phyloP scores from a whole-genome alignment of 2,888 invertebrate species.

The Monochamus alternatus region DNA sequence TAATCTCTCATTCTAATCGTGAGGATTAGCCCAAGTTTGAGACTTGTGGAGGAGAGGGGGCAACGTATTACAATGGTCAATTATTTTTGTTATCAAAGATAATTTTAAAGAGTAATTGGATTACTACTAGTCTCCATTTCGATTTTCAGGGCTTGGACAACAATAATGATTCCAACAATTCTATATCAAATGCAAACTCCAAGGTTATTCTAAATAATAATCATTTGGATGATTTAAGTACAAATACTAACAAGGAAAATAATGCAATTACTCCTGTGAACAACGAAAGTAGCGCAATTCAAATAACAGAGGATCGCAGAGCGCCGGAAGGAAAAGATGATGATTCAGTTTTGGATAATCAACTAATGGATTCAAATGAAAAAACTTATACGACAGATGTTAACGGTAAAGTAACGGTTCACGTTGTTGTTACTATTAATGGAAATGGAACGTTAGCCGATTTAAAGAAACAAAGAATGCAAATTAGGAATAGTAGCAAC shows the following conservation, averaged over 20 bases:
- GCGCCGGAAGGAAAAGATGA: slow-evolving; percentile 90
- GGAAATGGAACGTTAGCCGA: slow-evolving; percentile 88
- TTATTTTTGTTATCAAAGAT: background rate
- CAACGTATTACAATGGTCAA: too few species aligned
- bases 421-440: slow-evolving; percentile 85
- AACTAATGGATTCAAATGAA: slow-evolving; percentile 74
- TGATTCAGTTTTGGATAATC: slow-evolving; percentile 78
- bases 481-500: slow-evolving; percentile 81
- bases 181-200: slow-evolving; percentile 34
- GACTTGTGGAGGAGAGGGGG: too few species aligned
- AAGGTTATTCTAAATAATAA: slow-evolving; percentile 54
- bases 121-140: too few species aligned
- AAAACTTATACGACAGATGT: slow-evolving; percentile 79
- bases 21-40: too few species aligned
- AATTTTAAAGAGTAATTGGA: background rate
- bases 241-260: slow-evolving; percentile 46
- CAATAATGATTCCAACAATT: slow-evolving; percentile 23
- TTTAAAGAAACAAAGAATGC: slow-evolving; percentile 92
- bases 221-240: slow-evolving; percentile 47
- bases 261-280: slow-evolving; percentile 13
- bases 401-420: slow-evolving; percentile 81
- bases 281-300: slow-evolving; percentile 49
- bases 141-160: slow-evolving; percentile 60
- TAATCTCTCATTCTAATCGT: too few species aligned
- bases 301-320: slow-evolving; percentile 70